Base-by-base conservation (phyloP, 2,797 vertebrate genomes). In the Leucoraja ocellata region DNA sequence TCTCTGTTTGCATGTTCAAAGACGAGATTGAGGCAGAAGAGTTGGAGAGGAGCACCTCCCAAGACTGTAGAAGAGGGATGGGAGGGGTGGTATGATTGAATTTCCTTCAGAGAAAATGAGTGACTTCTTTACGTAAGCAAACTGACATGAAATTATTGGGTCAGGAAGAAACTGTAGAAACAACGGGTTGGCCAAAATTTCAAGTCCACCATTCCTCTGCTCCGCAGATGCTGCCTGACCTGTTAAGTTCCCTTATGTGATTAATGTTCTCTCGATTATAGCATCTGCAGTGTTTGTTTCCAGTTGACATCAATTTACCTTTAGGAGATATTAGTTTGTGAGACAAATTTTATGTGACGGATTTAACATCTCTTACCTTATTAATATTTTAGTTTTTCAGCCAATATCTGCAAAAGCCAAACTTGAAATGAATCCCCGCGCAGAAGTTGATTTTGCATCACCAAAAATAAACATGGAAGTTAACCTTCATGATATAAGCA, bases 401-500 rank as follows among this genome's bases (percentile, higher is more conserved):
- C 98, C 99, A 0, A 98, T 99, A 96, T 98, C 99, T 68, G 98
- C 98, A 76, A 97, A 95, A 93, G 98, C 98, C 94, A 99, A 98
- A 95, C 97, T 99, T 36, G 96, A 97, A 91, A 99, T 99, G 98
- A 99, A 99, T 96, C 98, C 97, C 32, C 97, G 97, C 94, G 97
- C 98, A 32, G 98, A 99, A 94, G 95, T 98, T 95, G 98, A 99
- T 95, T 98, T 98, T 96, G 97, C 98, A 9, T 97, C 97, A 65
- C 98, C 98, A 0, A 99, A 99, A 96, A 96, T 99, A 94, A 98
- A 99, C 94, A 95, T 99, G 91, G 97, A 96, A 94, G 97, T 99
- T 94, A 97, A 98, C 93, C 97, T 99, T 93, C 96, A 97, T 21
- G 97, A 98, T 94, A 98, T 99, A 96, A 97, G 97, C 74, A 96